These are phyloP conservation scores for Drosophila pachea DNA, from an alignment of 1,140 invertebrate genomes.

Conservation along the genomic window DNA sequence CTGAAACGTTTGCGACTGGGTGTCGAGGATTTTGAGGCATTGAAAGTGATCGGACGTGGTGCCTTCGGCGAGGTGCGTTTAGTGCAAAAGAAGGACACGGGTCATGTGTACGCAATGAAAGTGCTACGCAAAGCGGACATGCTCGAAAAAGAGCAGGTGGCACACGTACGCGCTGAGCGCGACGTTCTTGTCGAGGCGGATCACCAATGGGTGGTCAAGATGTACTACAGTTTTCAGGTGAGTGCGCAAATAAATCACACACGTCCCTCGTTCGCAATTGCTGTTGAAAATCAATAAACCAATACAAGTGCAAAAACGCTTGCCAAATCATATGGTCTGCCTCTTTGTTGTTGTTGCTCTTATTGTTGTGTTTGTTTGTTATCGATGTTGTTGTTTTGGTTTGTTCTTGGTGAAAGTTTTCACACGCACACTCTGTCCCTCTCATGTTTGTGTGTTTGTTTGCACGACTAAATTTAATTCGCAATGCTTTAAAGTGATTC, in stretches of 20 bases:
- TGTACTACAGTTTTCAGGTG: constrained; percentile 98
- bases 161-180: constrained; percentile 98
- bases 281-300: constrained; percentile 72
- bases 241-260: constrained; percentile 28
- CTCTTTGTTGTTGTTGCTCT: constrained; percentile 30
- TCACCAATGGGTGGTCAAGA: constrained; percentile 99
- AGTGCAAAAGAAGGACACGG: constrained; percentile 99
- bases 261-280: constrained; percentile 7
- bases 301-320: constrained; percentile 65
- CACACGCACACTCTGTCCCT: constrained; percentile 2
- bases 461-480: constrained; percentile 8
- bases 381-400: constrained; percentile 41
- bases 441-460: constrained; percentile 14
- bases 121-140: constrained; percentile 99
- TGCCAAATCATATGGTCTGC: constrained; percentile 70
- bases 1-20: constrained; percentile 96
- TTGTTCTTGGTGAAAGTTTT: constrained; percentile 68
- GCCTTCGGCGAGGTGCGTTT: constrained; percentile 99
- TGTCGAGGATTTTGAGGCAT: constrained; percentile 98
- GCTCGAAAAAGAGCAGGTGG: constrained; percentile 99
- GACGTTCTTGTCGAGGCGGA: constrained; percentile 99
- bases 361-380: constrained; percentile 23
- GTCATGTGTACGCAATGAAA: constrained; percentile 99
- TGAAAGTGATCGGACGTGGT: constrained; percentile 97
- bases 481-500: neutral